Percentiles rank a stretch among this genome's conserved stretches.
Evolutionary conservation across 2,888 invertebrate species (phyloP).

Genomic region (Mylabris sibirica): DNA sequence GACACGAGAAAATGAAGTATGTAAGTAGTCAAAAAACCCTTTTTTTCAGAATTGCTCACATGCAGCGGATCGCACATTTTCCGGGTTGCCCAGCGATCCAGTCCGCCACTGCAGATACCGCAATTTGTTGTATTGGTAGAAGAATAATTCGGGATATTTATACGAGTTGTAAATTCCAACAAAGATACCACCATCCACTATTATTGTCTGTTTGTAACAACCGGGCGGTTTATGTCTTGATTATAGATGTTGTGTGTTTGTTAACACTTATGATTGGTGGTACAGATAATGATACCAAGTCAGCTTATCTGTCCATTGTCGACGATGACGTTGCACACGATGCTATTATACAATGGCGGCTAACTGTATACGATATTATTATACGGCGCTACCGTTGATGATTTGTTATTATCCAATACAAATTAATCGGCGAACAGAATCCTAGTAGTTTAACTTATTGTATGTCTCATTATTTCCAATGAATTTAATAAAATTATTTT

Average conservation of each 20-base stretch:
- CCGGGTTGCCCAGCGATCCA: no score
- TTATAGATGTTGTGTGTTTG: constrained; percentile 34
- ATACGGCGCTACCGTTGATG: constrained; percentile 31
- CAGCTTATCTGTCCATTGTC: constrained; percentile 39
- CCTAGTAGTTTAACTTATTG: constrained; percentile 28
- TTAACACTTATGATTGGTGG: constrained; percentile 33
- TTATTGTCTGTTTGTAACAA: neutral
- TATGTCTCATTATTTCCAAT: constrained; percentile 11
- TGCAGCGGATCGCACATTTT: no score
- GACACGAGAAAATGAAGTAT: no score
- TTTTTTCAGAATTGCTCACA: no score
- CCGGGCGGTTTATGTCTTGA: constrained; percentile 12
- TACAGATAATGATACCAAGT: constrained; percentile 35
- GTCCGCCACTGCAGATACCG: no score
- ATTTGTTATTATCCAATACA: constrained; percentile 10
- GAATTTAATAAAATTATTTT: constrained; percentile 7
- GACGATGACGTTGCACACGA: constrained; percentile 39
- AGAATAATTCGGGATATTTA: neutral
- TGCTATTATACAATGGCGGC: constrained; percentile 24
- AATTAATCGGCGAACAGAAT: neutral
- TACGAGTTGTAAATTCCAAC: neutral
- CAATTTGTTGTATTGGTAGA: neutral
- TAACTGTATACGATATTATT: no score
- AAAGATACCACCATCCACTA: neutral
- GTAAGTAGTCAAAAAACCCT: no score